These are phyloP conservation scores for Euphonia xanthogaster DNA, from an alignment of 2,797 vertebrate species.

Conservation along the genomic window DNA sequence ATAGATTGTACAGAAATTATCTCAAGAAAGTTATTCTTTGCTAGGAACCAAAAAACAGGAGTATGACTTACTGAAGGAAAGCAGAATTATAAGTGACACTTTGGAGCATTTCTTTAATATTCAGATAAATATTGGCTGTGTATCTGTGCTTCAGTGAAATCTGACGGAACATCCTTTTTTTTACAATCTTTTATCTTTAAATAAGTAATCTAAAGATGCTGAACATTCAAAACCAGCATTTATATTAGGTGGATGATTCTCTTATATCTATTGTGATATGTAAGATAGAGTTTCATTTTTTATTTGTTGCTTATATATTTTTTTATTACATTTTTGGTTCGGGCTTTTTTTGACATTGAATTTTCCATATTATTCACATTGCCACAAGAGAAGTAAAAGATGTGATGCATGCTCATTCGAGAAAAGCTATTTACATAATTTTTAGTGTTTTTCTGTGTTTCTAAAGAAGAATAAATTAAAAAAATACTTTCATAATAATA, in stretches of 20 bases:
- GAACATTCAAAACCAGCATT: background rate
- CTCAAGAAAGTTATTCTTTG: background rate
- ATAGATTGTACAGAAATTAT: background rate
- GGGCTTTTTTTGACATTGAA: background rate
- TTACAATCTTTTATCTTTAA: background rate
- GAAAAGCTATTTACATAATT: background rate
- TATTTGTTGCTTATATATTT: background rate
- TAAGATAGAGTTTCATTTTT: background rate
- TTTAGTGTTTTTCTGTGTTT: background rate
- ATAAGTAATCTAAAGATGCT: background rate
- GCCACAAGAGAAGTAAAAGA: background rate
- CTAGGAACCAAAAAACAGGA: background rate
- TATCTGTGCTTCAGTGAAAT: background rate
- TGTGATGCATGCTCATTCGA: background rate
- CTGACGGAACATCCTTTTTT: background rate
- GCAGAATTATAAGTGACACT: background rate
- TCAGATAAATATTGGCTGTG: background rate
- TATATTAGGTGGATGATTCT: background rate
- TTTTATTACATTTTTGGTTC: background rate
- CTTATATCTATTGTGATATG: background rate
- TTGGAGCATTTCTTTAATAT: background rate
- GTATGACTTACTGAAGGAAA: background rate
- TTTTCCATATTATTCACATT: background rate
- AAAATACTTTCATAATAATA: background rate
- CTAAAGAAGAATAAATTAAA: constrained; percentile 2